Percentiles rank a stretch among this genome's conserved stretches.
These are phyloP conservation scores for Drosophila micromelanica DNA, from an alignment of 1,140 invertebrate species.

Conservation along the genomic window DNA sequence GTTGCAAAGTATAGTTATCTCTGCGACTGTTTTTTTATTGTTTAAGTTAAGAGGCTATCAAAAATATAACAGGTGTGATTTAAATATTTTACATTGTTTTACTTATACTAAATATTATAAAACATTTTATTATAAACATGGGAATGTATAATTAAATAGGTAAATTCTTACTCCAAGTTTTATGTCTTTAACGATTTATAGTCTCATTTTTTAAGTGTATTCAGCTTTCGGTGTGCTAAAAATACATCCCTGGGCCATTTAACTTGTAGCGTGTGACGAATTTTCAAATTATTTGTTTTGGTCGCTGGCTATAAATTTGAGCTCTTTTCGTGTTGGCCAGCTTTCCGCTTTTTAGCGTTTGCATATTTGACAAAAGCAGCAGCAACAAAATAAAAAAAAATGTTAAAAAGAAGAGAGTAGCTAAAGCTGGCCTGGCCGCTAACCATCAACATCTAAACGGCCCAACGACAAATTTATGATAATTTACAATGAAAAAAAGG, in stretches of 20 bases:
- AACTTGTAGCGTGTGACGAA: constrained; percentile 69
- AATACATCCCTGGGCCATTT: constrained; percentile 7
- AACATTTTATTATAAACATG: not conserved
- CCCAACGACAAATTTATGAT: constrained; percentile 81
- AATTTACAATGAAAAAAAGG: constrained; percentile 66
- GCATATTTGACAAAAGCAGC: constrained; percentile 67
- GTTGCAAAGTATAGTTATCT: not conserved
- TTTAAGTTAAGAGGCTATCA: too few species aligned
- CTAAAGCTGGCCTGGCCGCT: constrained; percentile 43
- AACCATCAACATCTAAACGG: constrained; percentile 51
- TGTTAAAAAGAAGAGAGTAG: constrained; percentile 22
- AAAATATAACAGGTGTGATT: too few species aligned
- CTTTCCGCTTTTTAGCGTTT: constrained; percentile 26
- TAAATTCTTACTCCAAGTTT: not conserved
- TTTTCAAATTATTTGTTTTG: constrained; percentile 76
- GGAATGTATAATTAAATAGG: not conserved
- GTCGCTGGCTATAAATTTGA: constrained; percentile 64
- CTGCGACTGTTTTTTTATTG: too few species aligned
- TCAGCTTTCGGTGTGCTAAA: constrained; percentile 2
- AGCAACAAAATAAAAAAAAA: constrained; percentile 23
- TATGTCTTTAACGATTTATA: not conserved
- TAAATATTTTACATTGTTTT: too few species aligned
- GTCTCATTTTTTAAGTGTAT: constrained; percentile 6
- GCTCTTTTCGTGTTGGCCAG: constrained; percentile 61
- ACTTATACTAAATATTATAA: too few species aligned